Base-by-base conservation (phyloP, 2,888 invertebrate genomes). In the Ditula angustiorana region DNA sequence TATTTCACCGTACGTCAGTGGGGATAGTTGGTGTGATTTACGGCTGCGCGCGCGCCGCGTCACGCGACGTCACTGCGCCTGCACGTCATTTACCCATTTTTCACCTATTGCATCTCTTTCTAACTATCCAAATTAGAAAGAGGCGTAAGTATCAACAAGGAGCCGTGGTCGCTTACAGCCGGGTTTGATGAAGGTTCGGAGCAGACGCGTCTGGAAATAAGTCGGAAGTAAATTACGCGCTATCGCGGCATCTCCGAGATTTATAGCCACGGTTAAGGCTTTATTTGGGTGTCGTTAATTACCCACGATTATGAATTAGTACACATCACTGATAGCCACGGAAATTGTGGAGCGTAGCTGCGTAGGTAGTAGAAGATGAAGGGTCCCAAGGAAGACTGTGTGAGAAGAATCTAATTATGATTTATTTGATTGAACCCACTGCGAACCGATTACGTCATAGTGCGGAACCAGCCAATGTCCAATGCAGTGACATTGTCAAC, bases 201-300 rank as follows among this genome's bases (percentile, higher is more conserved):
- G 16, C n/a, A 35, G 30, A 30, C 30, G 35, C 35, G 35, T 37
- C 41, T 21, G 11, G 50, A 59, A 65, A 61, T 59, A 63, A 72
- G 74, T 78, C 78, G 82, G 85, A 82, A 83, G 80, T 85, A 82
- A 85, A 85, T 86, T 82, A 89, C 81, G 82, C 55, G 70, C 62
- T 55, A 70, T 61, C 67, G 67, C 71, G 62, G 62, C 63, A 67
- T 24, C 33, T 24, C n/a, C 11, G 21, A n/a, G 49, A 57, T 62
- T 57, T 62, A 62, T 41, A 11, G 30, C 23, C 16, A 10, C 16
- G 28, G 49, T 56, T 61, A 41, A 37, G 46, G 46, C 30, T 47
- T 62, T 59, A 59, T 58, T 37, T 26, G 35, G 46, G 28, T 28
- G 47, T 56, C 53, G 35, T 37, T 47, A 47, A 24, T 7, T 13